phyloP scores from a whole-genome alignment of 2,888 invertebrate genomes.

The Rhingia campestris region DNA sequence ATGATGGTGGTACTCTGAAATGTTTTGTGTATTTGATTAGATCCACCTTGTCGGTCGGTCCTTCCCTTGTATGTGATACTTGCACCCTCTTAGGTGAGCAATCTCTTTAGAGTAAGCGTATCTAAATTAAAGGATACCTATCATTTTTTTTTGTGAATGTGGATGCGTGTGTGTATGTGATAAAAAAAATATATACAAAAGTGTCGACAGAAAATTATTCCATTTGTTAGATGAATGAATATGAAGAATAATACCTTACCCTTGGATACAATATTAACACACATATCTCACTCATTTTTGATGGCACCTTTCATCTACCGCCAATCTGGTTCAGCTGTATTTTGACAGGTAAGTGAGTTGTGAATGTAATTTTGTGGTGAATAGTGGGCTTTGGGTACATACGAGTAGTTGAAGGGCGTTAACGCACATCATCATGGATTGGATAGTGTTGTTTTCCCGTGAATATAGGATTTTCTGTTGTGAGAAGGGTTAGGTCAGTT shows the following conservation, averaged over 20 bases:
- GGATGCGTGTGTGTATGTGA: not conserved
- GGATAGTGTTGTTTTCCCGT: conserved; percentile 1
- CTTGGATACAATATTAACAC: conserved; percentile 57
- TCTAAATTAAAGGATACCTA: conserved; percentile 63
- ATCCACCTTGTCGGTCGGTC: not conserved
- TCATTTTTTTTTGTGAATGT: conserved; percentile 1
- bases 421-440: conserved; percentile 4
- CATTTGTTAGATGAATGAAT: conserved; percentile 41
- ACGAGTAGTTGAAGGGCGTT: conserved; percentile 41
- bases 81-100: conserved; percentile 17
- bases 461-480: no score
- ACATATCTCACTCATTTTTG: conserved; percentile 41
- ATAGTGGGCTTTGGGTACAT: conserved; percentile 2
- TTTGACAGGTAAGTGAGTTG: conserved; percentile 68
- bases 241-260: conserved; percentile 50
- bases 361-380: conserved; percentile 38
- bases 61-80: not conserved
- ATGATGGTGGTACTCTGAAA: conserved; percentile 33
- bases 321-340: conserved; percentile 35
- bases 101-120: conserved; percentile 11
- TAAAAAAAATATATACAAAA: conserved; percentile 16
- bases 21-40: conserved; percentile 41
- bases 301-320: conserved; percentile 57
- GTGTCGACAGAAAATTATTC: conserved; percentile 30
- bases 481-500: no score